Base-by-base conservation (phyloP, 1,140 invertebrate genomes). In the Planococcus citri region DNA sequence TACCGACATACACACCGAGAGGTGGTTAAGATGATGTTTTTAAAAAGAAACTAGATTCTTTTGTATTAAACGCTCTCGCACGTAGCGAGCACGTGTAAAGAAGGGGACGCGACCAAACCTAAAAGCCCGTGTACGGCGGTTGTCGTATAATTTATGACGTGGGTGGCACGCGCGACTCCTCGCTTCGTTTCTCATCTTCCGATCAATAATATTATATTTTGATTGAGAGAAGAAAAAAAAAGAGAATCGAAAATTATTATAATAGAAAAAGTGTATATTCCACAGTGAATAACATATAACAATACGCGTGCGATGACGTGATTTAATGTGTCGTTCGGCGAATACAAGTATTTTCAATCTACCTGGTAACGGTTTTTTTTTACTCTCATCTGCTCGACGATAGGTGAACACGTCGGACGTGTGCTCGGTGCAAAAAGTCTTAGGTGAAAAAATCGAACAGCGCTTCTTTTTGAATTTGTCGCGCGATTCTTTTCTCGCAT, bases 261-360 rank as follows among this genome's bases (percentile, higher is more conserved):
- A 64, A 64, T 64, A 64, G 60, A 64, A 64, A 64, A 64, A 64
- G 3, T 64, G 25, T 27, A 64, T 64, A 64, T 64, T 25, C 17
- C 21, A 64, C 21, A 14, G 17, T 64, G 60, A 64, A 64, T 64
- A 64, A 27, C 60, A 25, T 64, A 64, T 25, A 64, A 64, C 60
- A 64, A 64, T 64, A 64, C 9, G 25, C 60, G 60, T 25, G 10
- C 25, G 60, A 64, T 64, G 60, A 64, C 60, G 60, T 64, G 60
- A 64, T 64, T 64, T 64, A 64, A 64, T 64, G 60, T 64, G 60
- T 64, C 60, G 60, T 64, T 64, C 60, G 60, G 22, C 60, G 60
- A 64, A 64, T 27, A 64, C 22, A 25, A 64, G 25, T 64, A 64
- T 64, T 64, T 64, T 64, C 21, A 64, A 64, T 64, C 60, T 64